Conservation (phyloP, 2,797 vertebrate genomes). For the Pteropus rufus region DNA sequence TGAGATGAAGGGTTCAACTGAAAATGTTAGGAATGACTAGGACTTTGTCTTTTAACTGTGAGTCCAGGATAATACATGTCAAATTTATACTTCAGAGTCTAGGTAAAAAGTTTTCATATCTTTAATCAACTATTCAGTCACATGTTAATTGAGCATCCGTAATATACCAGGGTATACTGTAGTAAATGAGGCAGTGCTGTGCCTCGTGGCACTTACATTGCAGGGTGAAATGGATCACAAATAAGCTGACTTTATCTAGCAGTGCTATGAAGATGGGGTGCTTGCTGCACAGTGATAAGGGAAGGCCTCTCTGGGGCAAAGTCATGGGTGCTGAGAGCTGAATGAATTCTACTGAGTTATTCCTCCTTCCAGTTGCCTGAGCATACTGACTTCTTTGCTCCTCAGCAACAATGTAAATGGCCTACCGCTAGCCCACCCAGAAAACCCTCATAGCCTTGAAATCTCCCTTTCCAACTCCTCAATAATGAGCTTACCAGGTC, state of each 20-base stretch:
- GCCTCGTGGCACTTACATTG: not conserved
- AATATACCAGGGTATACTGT: not conserved
- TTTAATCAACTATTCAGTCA: not conserved
- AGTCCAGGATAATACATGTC: not conserved
- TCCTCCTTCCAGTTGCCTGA: not conserved
- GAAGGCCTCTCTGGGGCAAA: not conserved
- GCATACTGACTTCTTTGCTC: not conserved
- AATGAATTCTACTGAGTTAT: not conserved
- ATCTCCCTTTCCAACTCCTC: not conserved
- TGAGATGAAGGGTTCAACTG: not conserved
- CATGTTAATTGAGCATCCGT: not conserved
- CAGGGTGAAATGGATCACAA: not conserved
- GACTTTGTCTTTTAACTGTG: not conserved
- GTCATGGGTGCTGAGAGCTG: rapidly evolving
- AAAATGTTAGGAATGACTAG: not conserved
- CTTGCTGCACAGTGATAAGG: no score
- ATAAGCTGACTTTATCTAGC: not conserved
- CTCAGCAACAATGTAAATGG: rapidly evolving
- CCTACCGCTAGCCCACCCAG: not conserved
- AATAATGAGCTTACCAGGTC: not conserved
- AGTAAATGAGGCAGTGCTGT: not conserved
- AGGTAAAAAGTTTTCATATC: not conserved
- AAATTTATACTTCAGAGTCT: not conserved
- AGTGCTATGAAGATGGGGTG: not conserved
- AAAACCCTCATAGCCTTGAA: rapidly evolving